These are phyloP conservation scores for Synergus gifuensis DNA, from an alignment of 2,888 invertebrate species.

Conservation along the genomic window DNA sequence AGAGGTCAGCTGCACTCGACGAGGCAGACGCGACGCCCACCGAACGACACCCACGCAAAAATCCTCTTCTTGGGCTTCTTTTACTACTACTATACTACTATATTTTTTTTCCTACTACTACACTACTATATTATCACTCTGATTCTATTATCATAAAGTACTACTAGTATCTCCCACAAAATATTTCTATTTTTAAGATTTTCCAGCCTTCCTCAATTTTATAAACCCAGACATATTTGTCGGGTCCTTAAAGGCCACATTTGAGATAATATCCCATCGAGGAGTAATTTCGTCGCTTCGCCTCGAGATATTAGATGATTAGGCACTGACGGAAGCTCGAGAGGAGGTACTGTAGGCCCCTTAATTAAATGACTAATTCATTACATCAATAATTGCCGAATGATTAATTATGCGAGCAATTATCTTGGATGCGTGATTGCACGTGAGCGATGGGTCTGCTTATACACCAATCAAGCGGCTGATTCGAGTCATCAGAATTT, in stretches of 20 bases:
- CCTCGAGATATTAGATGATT: constrained; percentile 22
- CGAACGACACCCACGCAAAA: constrained; percentile 77
- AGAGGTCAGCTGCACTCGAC: constrained; percentile 75
- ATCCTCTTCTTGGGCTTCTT: constrained; percentile 63
- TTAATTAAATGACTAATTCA: constrained; percentile 34
- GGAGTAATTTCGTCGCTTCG: not conserved
- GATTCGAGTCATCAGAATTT: constrained; percentile 16
- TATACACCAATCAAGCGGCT: constrained; percentile 1
- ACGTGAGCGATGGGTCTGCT: constrained; percentile 24
- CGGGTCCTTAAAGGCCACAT: not conserved
- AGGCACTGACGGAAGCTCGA: constrained; percentile 25
- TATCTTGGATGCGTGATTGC: constrained; percentile 17
- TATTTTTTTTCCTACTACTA: no score
- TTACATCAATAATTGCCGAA: constrained; percentile 30
- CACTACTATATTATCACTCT: constrained; percentile 7
- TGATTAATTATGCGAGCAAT: constrained; percentile 24
- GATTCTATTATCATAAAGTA: not conserved
- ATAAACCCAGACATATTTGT: not conserved
- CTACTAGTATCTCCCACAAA: not conserved
- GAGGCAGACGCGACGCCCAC: constrained; percentile 77
- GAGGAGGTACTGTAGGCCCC: constrained; percentile 14
- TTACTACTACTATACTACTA: constrained; percentile 51
- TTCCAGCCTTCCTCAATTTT: not conserved
- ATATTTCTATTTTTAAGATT: no score
- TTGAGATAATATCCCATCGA: not conserved